phyloP scores from a whole-genome alignment of 2,113 vertebrate species.

The Muntiacus reevesi region DNA sequence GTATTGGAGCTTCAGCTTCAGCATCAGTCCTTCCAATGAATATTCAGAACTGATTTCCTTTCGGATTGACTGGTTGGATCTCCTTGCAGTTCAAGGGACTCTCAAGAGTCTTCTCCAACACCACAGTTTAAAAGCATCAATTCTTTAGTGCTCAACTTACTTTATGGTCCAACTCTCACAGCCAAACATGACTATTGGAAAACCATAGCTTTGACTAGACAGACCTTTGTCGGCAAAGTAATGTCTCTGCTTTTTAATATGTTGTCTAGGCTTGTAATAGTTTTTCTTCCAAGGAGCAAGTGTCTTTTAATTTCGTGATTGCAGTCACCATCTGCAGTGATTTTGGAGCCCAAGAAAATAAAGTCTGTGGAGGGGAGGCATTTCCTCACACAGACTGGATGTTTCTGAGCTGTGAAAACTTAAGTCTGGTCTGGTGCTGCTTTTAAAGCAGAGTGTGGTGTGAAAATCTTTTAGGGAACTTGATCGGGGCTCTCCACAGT shows the following conservation, averaged over 20 bases:
- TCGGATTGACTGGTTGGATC: not conserved
- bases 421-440: not conserved
- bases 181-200: not conserved
- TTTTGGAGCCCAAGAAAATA: not conserved
- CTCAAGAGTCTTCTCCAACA: not conserved
- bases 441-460: not conserved
- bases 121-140: not conserved
- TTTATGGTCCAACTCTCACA: not conserved
- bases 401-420: not conserved
- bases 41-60: not conserved
- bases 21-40: not conserved
- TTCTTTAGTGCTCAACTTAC: not conserved
- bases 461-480: not conserved
- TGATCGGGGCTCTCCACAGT: not conserved
- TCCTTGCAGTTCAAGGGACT: not conserved
- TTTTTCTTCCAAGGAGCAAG: not conserved
- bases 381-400: not conserved
- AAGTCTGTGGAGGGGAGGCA: not conserved
- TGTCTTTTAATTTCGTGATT: not conserved
- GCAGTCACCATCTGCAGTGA: not conserved
- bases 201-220: not conserved
- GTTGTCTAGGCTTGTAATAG: not conserved
- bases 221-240: not conserved
- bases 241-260: not conserved
- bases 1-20: not conserved